phyloP scores from a whole-genome alignment of 2,888 invertebrate genomes.

The Hydrotaea diabolus region DNA sequence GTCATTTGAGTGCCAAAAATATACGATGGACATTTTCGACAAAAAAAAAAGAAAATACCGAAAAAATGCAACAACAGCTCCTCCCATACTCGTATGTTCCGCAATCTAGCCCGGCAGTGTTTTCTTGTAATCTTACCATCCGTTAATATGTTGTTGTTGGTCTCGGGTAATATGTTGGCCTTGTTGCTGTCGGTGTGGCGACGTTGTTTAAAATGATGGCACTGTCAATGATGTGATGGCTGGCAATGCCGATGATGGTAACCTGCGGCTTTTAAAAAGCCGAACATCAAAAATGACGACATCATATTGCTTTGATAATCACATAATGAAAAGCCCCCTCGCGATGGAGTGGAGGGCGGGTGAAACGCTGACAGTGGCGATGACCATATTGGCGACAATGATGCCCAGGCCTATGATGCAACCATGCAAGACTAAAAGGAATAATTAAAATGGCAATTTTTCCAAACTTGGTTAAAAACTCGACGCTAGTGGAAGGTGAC shows the following conservation, averaged over 20 bases:
- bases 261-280: slow-evolving; percentile 58
- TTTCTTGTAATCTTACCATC: slow-evolving; percentile 37
- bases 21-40: background rate
- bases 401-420: background rate
- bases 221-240: slow-evolving; percentile 38
- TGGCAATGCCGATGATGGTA: slow-evolving; percentile 38
- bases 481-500: background rate
- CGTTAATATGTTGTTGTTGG: slow-evolving; percentile 32
- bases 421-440: slow-evolving; percentile 3
- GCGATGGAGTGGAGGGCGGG: no score
- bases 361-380: background rate
- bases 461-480: background rate
- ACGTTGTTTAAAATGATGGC: slow-evolving; percentile 34
- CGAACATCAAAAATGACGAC: slow-evolving; percentile 47
- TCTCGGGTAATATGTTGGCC: slow-evolving; percentile 23
- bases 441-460: slow-evolving; percentile 34
- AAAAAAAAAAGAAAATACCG: no score
- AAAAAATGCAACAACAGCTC: background rate
- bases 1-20: slow-evolving; percentile 23
- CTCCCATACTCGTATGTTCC: slow-evolving; percentile 27
- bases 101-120: background rate
- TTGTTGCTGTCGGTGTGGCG: slow-evolving; percentile 3
- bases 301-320: slow-evolving; percentile 56
- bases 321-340: slow-evolving; percentile 49
- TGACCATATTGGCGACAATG: background rate